These are phyloP conservation scores for Sylvilagus bachmani DNA, from an alignment of 2,113 vertebrate genomes.

Conservation along the genomic window DNA sequence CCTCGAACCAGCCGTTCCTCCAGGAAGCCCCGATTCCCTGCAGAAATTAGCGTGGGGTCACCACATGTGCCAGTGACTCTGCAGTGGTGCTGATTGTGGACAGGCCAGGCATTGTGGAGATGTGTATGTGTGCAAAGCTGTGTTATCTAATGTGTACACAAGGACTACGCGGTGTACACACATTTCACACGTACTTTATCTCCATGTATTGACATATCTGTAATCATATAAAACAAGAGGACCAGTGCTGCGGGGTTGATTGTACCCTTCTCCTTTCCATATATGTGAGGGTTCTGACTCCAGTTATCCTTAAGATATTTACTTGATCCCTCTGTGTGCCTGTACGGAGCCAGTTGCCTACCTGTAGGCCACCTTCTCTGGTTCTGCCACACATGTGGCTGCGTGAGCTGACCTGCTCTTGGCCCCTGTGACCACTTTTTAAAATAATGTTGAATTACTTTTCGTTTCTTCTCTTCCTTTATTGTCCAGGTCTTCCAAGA, in stretches of 20 bases:
- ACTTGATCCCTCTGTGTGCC: constrained; percentile 28
- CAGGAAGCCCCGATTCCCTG: background rate
- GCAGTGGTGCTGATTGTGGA: background rate
- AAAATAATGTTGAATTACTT: background rate
- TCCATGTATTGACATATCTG: background rate
- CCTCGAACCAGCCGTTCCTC: constrained; percentile 14
- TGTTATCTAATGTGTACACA: background rate
- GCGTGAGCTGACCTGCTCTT: background rate
- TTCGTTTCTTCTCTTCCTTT: background rate
- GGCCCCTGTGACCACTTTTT: background rate
- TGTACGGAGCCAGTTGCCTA: constrained; percentile 14
- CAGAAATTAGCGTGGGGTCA: constrained; percentile 38
- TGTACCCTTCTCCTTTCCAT: background rate
- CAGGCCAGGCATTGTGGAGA: background rate
- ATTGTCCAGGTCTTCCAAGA: constrained; percentile 92
- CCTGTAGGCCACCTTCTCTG: background rate
- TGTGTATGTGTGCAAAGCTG: background rate
- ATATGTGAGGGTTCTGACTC: constrained; percentile 19
- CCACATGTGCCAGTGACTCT: background rate
- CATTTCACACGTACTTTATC: background rate
- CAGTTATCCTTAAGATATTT: background rate
- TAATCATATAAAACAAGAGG: constrained; percentile 10
- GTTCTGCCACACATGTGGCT: background rate
- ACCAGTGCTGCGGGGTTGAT: background rate
- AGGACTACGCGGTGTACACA: background rate